A percentile compares a stretch with the other conserved stretches of the same genome.
Conservation (phyloP, 2,113 vertebrate species). For the Rhipidura dahli region DNA sequence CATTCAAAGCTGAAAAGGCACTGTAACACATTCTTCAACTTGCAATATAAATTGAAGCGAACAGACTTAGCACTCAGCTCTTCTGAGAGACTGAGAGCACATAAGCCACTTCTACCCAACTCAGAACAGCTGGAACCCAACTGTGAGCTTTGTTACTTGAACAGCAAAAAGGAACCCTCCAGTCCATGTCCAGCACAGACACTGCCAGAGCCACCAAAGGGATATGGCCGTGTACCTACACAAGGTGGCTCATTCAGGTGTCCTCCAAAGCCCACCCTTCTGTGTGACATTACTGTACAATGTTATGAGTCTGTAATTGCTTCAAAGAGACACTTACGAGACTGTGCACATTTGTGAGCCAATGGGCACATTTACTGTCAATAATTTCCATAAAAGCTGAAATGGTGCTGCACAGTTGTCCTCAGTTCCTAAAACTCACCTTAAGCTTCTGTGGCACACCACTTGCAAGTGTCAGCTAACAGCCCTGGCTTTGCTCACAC, state of each 20-base stretch:
- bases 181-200: not conserved
- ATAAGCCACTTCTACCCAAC: not conserved
- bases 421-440: not conserved
- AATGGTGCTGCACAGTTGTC: not conserved
- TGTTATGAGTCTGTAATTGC: not conserved
- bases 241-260: fast-evolving
- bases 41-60: not conserved
- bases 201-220: not conserved
- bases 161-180: not conserved
- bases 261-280: not conserved
- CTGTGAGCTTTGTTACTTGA: not conserved
- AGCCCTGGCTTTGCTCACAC: not conserved
- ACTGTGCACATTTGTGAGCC: not conserved
- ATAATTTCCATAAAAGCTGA: not conserved
- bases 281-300: not conserved
- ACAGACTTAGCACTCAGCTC: not conserved
- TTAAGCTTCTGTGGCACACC: not conserved
- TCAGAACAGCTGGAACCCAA: not conserved
- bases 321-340: not conserved
- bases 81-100: not conserved
- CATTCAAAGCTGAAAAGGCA: not conserved
- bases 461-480: not conserved
- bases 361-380: not conserved
- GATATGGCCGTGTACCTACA: not conserved
- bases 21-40: not conserved